Base-by-base conservation (phyloP, 2,113 vertebrate species). In the Toxotes jaculatrix region DNA sequence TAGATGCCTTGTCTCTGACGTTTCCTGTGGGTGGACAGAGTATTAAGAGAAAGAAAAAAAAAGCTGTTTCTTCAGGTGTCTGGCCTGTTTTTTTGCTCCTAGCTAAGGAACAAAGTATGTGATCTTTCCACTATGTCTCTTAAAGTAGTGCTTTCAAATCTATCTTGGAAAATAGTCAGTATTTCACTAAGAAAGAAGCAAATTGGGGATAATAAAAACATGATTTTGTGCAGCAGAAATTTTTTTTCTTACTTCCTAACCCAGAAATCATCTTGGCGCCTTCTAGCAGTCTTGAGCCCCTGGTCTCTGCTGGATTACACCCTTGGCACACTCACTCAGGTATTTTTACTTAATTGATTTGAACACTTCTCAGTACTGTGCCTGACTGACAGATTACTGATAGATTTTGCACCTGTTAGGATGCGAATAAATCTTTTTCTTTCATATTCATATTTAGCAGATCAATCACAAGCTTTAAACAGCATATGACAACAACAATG, bases 1-100 rank as follows among this genome's bases (percentile, higher is more conserved):
- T 45, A 47, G 60, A 80, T 60, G 65, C 71, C 59, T 61, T 42
- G 31, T 77, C 45, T 76, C 31, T 71, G 45, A 64, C 63, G 13
- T 49, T 61, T 45, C 64, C 53, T 80, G 64, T 86, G 76, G 69
- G 65, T 73, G 74, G 57, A 78, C 36, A 40, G 49, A 62, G 60
- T 72, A 63, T 79, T 57, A 76, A 51, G 31, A 75, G 23, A 55
- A n/a, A 63, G 27, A 63, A 77, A 57, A 70, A 19, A 56, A 79
- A 34, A 49, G 27, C 43, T 57, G 23, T 61, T 21, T 61, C 34
- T 82, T 27, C n/a, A 60, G 74, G 71, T 80, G 14, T 59, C 43
- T 56, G 27, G 40, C 13, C 9, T 49, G 11, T 11, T 63, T 75
- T 27, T 27, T 51, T 47, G 10, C 55, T 65, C 23, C 17, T 65